Percentiles rank a stretch among this genome's conserved stretches.
Conservation (phyloP, 2,888 invertebrate genomes). For the Drosophila infuscata region DNA sequence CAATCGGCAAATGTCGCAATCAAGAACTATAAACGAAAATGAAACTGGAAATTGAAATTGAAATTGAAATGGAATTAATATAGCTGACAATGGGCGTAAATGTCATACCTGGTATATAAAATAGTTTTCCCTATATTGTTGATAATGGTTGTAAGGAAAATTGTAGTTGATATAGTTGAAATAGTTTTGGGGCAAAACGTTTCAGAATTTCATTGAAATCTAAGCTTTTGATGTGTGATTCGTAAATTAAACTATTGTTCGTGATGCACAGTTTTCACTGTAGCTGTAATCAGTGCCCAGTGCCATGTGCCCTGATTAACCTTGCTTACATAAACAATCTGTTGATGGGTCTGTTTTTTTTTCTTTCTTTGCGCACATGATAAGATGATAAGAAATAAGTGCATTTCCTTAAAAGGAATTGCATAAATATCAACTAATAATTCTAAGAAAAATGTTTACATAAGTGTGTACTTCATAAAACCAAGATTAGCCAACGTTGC, state of each 20-base stretch:
- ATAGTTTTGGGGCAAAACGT: too few relatives aligned
- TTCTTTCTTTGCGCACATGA: background rate
- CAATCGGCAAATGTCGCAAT: slow-evolving; percentile 9
- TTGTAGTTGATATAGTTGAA: background rate
- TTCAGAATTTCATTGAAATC: too few relatives aligned
- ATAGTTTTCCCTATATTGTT: background rate
- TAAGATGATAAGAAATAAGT: background rate
- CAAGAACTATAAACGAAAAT: slow-evolving; percentile 29
- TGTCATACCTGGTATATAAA: background rate
- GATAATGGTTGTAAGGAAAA: background rate
- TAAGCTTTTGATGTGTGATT: background rate
- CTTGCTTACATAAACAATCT: background rate
- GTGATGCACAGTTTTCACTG: background rate
- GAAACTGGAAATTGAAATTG: slow-evolving; percentile 34
- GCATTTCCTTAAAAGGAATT: background rate
- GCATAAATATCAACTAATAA: background rate
- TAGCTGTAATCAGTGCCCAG: background rate
- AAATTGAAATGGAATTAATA: slow-evolving; percentile 9
- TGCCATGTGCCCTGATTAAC: background rate
- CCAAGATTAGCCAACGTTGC: background rate
- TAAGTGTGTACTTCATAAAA: background rate
- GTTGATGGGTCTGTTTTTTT: background rate
- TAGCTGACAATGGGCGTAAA: slow-evolving; percentile 21
- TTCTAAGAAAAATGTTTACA: background rate
- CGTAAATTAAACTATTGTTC: background rate